Base-by-base conservation (phyloP, 2,888 invertebrate genomes). In the Orgyia antiqua region DNA sequence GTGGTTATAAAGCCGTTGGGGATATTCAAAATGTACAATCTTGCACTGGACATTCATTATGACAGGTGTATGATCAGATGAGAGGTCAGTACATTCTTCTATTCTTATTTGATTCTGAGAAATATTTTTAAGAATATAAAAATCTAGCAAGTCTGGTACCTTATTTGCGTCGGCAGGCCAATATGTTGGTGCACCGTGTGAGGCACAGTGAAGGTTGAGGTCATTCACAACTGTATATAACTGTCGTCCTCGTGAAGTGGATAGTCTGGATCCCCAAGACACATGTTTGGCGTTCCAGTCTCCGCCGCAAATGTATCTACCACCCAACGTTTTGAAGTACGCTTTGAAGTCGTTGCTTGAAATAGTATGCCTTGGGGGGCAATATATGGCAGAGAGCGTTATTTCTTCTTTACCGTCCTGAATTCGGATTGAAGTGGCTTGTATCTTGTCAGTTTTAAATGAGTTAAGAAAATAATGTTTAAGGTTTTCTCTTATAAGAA, bases 271-370 rank as follows among this genome's bases (percentile, higher is more conserved):
- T 4, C 28, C 28, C 20, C 28, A 20, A 21, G 5, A 28, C 18
- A 21, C 17, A 11, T 29, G 23, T 24, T 29, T 29, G 4, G 29
- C 13, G 24, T 29, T 29, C 29, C 24, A 24, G 8, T 29, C 29
- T 1, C 29, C 29, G 4, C 29, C 29, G 8, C 29, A 29, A 5
- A 29, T 21, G 8, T 9, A 29, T 29, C 9, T 21, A 13, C n/a
- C n/a, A 9, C 29, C 25, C 15, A 26, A 7, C 13, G 12, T 28
- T 9, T 9, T 13, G 7, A 28, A 28, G 10, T 13, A 28, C 8
- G 7, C 5, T 11, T 1, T 21, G 21, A 28, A 28, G 2, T 21
- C 21, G 13, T 28, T 13, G 3, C 10, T 6, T 12, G 24, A 17
- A 10, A 23, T 24, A 11, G 9, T 18, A 11, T 27, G 26, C 13